Percentiles rank a stretch among this genome's conserved stretches.
These are phyloP conservation scores for Clepsis dumicolana DNA, from an alignment of 2,888 invertebrate species.

Conservation along the genomic window DNA sequence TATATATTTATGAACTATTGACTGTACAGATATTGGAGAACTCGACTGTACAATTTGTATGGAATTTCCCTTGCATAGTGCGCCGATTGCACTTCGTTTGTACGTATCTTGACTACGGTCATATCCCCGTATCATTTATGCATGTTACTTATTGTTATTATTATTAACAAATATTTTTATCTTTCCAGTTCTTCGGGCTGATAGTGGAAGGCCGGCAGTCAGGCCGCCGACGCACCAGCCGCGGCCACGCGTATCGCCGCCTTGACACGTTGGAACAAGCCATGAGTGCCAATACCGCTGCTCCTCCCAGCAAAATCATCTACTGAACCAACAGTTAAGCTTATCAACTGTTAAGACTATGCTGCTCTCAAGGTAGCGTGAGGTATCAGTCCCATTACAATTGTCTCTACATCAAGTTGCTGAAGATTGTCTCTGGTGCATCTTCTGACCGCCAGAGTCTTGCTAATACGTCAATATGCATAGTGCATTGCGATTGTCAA, in stretches of 20 bases:
- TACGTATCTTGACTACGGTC: too few relatives aligned
- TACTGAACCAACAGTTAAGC: conserved; percentile 56
- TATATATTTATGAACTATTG: too few relatives aligned
- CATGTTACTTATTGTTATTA: too few relatives aligned
- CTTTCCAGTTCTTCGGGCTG: conserved; percentile 74
- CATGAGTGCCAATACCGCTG: conserved; percentile 71
- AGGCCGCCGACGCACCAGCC: conserved; percentile 74
- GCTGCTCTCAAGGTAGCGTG: background rate
- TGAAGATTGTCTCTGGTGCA: too few relatives aligned
- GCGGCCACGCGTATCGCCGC: conserved; percentile 78
- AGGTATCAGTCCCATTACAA: background rate
- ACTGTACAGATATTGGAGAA: too few relatives aligned
- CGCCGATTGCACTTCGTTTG: too few relatives aligned
- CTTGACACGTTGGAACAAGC: conserved; percentile 81
- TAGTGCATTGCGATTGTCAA: too few relatives aligned
- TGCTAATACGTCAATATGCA: too few relatives aligned
- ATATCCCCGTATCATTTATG: too few relatives aligned
- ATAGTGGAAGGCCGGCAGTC: conserved; percentile 75
- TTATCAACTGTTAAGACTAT: background rate
- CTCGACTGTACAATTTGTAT: too few relatives aligned
- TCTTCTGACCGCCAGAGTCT: too few relatives aligned
- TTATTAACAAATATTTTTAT: background rate
- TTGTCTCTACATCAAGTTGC: background rate
- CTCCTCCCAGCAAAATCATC: conserved; percentile 80
- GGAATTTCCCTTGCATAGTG: too few relatives aligned